Percentiles rank a stretch among this genome's conserved stretches.
Evolutionary conservation across 1,140 invertebrate genomes (phyloP).

Genomic region (Drosophila bocki): DNA sequence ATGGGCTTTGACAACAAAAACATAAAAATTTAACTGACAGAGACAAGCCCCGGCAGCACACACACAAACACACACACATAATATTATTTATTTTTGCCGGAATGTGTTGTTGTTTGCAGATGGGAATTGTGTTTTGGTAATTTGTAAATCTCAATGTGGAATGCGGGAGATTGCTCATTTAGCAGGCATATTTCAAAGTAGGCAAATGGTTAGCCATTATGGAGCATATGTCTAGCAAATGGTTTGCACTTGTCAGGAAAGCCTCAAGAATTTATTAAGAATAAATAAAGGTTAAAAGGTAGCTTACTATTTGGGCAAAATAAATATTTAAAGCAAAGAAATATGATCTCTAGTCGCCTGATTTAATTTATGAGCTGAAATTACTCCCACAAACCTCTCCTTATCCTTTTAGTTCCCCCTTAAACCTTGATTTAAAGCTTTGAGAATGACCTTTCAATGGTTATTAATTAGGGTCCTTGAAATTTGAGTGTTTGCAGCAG

Average conservation of each 20-base stretch:
- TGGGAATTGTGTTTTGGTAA: slow-evolving; percentile 47
- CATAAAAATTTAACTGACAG: slow-evolving; percentile 60
- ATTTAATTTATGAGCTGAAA: background rate
- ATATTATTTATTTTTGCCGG: slow-evolving; percentile 43
- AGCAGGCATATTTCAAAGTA: slow-evolving; percentile 35
- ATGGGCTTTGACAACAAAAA: slow-evolving; percentile 62
- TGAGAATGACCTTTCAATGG: background rate
- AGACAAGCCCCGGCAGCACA: slow-evolving; percentile 13
- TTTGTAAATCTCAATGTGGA: slow-evolving; percentile 49
- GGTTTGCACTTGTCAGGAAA: slow-evolving; percentile 3
- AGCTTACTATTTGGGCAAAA: too few species aligned
- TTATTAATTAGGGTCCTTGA: slow-evolving; percentile 16
- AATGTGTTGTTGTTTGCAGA: slow-evolving; percentile 30
- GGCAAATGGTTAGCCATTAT: slow-evolving; percentile 16
- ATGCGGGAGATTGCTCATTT: slow-evolving; percentile 33
- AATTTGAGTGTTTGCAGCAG: slow-evolving; percentile 4
- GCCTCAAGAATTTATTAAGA: background rate
- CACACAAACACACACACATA: slow-evolving; percentile 24
- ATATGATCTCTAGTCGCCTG: background rate
- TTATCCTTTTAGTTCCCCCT: background rate
- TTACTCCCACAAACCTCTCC: background rate
- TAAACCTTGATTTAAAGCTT: background rate
- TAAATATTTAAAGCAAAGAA: background rate
- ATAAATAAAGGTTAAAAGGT: background rate
- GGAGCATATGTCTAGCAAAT: slow-evolving; percentile 11